Evolutionary conservation across 2,113 vertebrate species (phyloP), one percentile per base, ranked within the genome.

Genomic region (Stigmatopora argus): DNA sequence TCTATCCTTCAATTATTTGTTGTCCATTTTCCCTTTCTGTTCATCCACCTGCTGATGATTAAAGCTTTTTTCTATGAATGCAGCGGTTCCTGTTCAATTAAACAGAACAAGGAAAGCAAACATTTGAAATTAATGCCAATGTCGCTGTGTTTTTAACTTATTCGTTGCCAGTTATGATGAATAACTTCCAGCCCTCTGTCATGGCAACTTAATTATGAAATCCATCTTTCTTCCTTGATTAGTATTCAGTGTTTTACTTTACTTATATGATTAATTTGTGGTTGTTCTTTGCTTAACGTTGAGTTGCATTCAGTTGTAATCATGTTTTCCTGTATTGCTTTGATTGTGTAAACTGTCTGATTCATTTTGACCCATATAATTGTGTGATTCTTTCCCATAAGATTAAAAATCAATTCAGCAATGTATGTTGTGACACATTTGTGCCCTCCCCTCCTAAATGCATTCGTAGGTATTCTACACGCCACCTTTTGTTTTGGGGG

Each of bases 41-140:
- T 73, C 72, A 74, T 84, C 80, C 86, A 85, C 85, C 86, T 89
- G 86, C 78, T 64, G 67, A 82, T 87, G 86, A 89, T 85, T 87
- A 87, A 87, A 87, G 83, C 65, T 64, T 71, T 82, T 75, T 78
- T 80, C 38, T 82, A 41, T 77, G 67, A 78, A 74, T 65, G 73
- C 57, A 64, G 71, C 73, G 60, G 41, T 63, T 70, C 59, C 77
- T 38, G 58, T 66, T 77, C 73, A 72, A 73, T 86, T 74, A 84
- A 73, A 45, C n/a, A n/a, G 12, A 11, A 59, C 18, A 15, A 18
- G 35, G 35, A 10, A 60, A 2, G 12, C n/a, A 0, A 23, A 41
- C 7, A n/a, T 41, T 41, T 59, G 17, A 59, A 38, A 59, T 38
- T 41, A 41, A 41, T 10, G 38, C 38, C 11, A 1, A 41, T 59